Base-by-base conservation (phyloP, 1,140 invertebrate genomes). In the Plutomurus gul region DNA sequence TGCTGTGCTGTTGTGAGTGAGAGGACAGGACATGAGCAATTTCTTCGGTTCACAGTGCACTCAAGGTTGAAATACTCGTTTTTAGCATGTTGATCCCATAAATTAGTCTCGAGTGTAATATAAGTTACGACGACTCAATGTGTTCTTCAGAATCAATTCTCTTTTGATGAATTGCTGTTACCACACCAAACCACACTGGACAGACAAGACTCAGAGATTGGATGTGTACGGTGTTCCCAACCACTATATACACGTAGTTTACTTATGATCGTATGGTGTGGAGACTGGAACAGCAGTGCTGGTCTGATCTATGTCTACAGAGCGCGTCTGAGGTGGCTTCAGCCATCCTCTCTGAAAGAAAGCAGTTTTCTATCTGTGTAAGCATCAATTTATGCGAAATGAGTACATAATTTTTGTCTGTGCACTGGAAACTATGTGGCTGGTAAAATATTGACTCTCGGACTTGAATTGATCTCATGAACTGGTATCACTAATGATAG, bases 81-180 rank as follows among this genome's bases (percentile, higher is more conserved):
- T n/a, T 65, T 65, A 65, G 56, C 56, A 65, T 65, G 56, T 65
- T 65, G 70, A 72, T 72, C 70, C 37, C 70, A 72, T 72, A 72
- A 72, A 72, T 72, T 72, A 33, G 56, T 65, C 30, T 7, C 1
- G 1, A 36, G 56, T 33, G 56, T 65, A 65, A 65, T 65, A 65
- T 65, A 65, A 65, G 56, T 65, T 65, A 65, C 56, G 56, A 65
- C 56, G 56, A 65, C 56, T 65, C 56, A 65, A 65, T 65, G 27
- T 65, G 56, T 65, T 65, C 56, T 65, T 65, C 40, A 46, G 70
- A 72, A 72, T 72, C 70, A 72, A 72, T 72, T 72, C 70, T 40
- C 70, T 27, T 40, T 40, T 72, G 70, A 72, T 72, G 70, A 72
- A 72, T 72, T 72, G 13, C 70, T 37, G 22, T 22, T 43, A 46